Base-by-base conservation (phyloP, 2,888 invertebrate genomes). In the Scaptomyza tumidula region DNA sequence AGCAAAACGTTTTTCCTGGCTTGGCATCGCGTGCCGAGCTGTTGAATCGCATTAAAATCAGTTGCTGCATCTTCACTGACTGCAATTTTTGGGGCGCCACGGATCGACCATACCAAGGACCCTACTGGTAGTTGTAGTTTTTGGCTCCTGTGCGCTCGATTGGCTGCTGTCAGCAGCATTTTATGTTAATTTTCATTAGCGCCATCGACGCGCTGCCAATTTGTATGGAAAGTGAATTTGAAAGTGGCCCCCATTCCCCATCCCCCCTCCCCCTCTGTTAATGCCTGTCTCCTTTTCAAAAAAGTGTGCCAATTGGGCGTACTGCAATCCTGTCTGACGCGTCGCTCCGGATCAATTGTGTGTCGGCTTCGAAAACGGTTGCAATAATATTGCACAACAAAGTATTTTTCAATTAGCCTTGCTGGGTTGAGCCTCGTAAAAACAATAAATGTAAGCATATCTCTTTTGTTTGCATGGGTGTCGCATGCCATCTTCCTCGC, bases 101-200 rank as follows among this genome's bases (percentile, higher is more conserved):
- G 71, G 58, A 57, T 57, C 54, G 53, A 60, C 60, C 61, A 52
- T 52, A 59, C 62, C 45, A 27, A 55, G 37, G 27, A 56, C 54
- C 44, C 33, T 50, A 33, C 61, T 59, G 3, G 44, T 45, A 54
- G 4, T 55, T 41, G 63, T 50, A 35, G 33, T 61, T 61, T 41
- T 65, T 66, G 64, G 75, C 63, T 72, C 48, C 82, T 73, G 71
- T 66, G 71, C 80, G 88, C 86, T 86, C 84, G 83, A 88, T 84
- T 84, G 88, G 88, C 88, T 86, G 86, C 86, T 88, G 85, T 88
- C 85, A 85, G 85, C 85, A 83, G 78, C 88, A 88, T 88, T 85
- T 85, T 85, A 85, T 85, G 88, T 80, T 85, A 85, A 85, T 85
- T 85, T 85, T 88, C 85, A 85, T 88, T 85, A 85, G 88, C 84